phyloP scores from a whole-genome alignment of 2,797 vertebrate species.

The Orestias chungarensis region DNA sequence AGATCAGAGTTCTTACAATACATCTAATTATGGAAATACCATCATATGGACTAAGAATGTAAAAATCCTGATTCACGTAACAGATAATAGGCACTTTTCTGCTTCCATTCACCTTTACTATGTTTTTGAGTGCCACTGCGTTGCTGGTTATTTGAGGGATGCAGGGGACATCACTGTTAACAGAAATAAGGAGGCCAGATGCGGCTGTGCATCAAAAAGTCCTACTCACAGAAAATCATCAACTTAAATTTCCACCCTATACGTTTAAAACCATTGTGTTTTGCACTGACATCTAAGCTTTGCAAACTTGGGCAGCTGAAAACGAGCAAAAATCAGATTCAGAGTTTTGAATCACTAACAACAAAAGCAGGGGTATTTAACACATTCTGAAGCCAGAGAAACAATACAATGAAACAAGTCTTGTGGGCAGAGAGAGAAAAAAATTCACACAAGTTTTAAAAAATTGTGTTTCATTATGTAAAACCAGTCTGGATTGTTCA shows the following conservation, averaged over 20 bases:
- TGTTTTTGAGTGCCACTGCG: not conserved
- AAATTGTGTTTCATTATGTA: slow-evolving; percentile 43
- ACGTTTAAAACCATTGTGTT: no score
- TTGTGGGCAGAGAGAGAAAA: not conserved
- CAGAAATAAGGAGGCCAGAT: no score
- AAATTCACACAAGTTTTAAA: slow-evolving; percentile 24
- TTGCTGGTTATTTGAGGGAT: not conserved
- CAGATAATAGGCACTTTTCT: not conserved
- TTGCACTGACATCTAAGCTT: not conserved
- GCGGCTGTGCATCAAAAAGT: not conserved
- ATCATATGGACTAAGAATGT: not conserved
- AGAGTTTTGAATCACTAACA: no score
- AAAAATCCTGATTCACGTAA: not conserved
- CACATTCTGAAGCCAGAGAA: not conserved
- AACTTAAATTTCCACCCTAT: no score
- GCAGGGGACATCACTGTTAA: no score
- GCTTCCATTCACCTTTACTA: not conserved
- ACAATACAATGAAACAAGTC: not conserved
- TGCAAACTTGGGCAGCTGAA: not conserved
- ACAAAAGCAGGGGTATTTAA: not conserved
- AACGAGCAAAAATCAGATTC: no score
- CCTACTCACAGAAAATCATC: no score
- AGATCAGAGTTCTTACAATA: not conserved
- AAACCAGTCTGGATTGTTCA: slow-evolving; percentile 17
- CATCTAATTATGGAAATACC: not conserved